Evolutionary conservation across 2,113 vertebrate species (phyloP), one percentile per base, ranked within the genome.

Genomic region (Octodon degus): DNA sequence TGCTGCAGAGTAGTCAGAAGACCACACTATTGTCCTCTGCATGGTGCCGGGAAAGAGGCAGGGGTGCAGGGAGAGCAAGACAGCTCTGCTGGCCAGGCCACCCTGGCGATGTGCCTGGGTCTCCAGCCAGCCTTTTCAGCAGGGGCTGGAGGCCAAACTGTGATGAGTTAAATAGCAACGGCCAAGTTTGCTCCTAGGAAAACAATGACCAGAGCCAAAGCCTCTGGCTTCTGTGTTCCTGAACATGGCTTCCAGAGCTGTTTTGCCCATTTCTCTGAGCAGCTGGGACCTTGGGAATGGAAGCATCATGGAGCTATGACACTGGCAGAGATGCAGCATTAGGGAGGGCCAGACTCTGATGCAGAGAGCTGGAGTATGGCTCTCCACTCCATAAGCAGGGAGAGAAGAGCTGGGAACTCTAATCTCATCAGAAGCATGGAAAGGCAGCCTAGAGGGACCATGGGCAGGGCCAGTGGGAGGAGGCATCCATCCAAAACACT

Each of bases 181-280:
- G 97, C 96, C 96, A 96, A 82, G 60, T 94, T 86, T 86, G 92
- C 87, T 74, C 63, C 80, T 37, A 63, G 50, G 72, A 94, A 91
- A 92, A 93, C 43, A 96, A 77, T 17, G 34, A 77, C 58, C 86
- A 24, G 24, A 70, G 91, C 88, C 67, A 25, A 87, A 80, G 50
- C 89, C 40, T 86, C 40, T 37, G 77, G 37, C 10, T 83, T 22
- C 2, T 79, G 25, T 55, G 2, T n/a, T 37, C 55, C 72, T 81
- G 34, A 76, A 85, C 60, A 22, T 82, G 68, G 17, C 76, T 92
- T 90, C 55, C 55, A 27, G 60, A 72, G 37, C 90, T 93, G 60
- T 91, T 89, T 89, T 91, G 47, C 62, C 53, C 62, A n/a, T 89
- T 80, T 22, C 63, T 83, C 67, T 72, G 47, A 63, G 68, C 24